Base-by-base conservation (phyloP, 1,140 invertebrate species). In the Araneus ventricosus region DNA sequence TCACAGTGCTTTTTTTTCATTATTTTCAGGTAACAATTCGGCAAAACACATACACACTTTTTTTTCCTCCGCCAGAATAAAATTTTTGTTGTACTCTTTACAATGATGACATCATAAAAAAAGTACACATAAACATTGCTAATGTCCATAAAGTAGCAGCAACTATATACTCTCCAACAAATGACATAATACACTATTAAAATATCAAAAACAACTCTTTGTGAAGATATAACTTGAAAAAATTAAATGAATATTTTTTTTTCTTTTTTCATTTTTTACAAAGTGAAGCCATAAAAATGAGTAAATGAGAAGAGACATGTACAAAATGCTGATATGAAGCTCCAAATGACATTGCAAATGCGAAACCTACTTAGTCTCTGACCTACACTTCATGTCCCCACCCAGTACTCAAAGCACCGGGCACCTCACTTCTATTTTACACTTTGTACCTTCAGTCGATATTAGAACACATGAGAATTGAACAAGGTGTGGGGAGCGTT, bases 251-350 rank as follows among this genome's bases (percentile, higher is more conserved):
- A 20, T 92, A 61, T 37, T 59, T 85, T 27, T 45, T 41, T 86
- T 61, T 14, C 10, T 82, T 86, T 61, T 34, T 37, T 24, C 45
- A 14, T 52, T 88, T 52, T 92, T 57, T 86, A 92, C 61, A 92
- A 41, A 86, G 41, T 92, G 75, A 90, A 63, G 45, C 27, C 30
- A 61, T 67, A 70, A 70, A 45, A 63, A 86, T 67, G 61, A 88
- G 59, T 57, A 92, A 92, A 88, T 87, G 91, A 93, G 91, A 88
- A 59, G 24, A 92, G 34, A 86, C 63, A 79, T 93, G 85, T 93
- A 93, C 91, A 93, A 75, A 79, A 79, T 93, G 84, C 34, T 93
- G 91, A 93, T 93, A 93, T 93, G 91, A 86, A 92, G 80, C 82
- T 85, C 90, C 90, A 92, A 91, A 92, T 92, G 90, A 67, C 41